These are phyloP conservation scores for Drosophila ambigua DNA, from an alignment of 1,140 invertebrate genomes.

Conservation along the genomic window DNA sequence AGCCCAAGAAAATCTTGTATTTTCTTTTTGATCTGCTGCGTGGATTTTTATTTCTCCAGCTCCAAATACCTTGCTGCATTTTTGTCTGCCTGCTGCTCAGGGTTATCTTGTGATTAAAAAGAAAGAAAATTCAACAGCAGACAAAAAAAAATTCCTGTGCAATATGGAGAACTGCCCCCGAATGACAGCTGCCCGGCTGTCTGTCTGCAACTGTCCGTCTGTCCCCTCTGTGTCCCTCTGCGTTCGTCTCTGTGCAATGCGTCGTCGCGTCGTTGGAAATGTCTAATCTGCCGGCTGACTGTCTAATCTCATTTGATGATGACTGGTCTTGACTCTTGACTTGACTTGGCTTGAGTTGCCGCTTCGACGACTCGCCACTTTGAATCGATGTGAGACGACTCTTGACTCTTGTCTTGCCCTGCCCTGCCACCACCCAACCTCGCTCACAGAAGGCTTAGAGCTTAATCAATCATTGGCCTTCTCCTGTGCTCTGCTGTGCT, in stretches of 20 bases:
- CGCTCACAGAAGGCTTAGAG: constrained; percentile 7
- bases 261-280: constrained; percentile 40
- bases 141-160: no score
- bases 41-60: no score
- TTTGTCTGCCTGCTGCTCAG: no score
- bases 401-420: not conserved
- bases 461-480: constrained; percentile 64
- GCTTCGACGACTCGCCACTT: not conserved
- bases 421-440: not conserved
- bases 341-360: constrained; percentile 21
- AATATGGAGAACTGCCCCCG: no score
- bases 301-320: constrained; percentile 69
- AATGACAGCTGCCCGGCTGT: no score
- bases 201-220: no score
- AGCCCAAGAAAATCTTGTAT: no score
- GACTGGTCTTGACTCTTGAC: constrained; percentile 55
- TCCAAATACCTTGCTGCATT: no score
- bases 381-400: constrained; percentile 12
- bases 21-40: no score
- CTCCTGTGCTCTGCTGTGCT: constrained; percentile 4
- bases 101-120: no score
- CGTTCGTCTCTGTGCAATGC: not conserved
- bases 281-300: constrained; percentile 50
- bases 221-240: no score
- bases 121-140: no score